These are phyloP conservation scores for Spinus olivaceus DNA, from an alignment of 2,797 vertebrate genomes.

Conservation along the genomic window DNA sequence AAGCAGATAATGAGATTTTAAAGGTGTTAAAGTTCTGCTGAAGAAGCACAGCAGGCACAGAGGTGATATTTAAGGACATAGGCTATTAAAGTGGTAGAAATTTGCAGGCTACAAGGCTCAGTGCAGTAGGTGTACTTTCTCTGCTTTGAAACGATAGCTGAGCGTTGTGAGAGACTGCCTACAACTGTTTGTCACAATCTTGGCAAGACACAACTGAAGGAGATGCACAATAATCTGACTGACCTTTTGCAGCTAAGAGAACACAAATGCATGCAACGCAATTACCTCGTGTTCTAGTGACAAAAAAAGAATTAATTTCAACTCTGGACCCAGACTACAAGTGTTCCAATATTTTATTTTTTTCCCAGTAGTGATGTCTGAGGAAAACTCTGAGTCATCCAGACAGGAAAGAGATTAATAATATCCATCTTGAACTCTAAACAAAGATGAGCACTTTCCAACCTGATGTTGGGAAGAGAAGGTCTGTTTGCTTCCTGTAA, in stretches of 20 bases:
- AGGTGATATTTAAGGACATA: background rate
- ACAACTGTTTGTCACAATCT: background rate
- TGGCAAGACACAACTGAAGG: background rate
- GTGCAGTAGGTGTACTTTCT: background rate
- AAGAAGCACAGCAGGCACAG: background rate
- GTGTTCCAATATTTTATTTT: background rate
- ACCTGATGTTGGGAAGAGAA: background rate
- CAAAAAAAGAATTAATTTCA: slow-evolving; percentile 20
- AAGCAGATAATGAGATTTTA: background rate
- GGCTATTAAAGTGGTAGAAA: background rate
- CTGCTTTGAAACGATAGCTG: background rate
- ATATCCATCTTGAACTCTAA: background rate
- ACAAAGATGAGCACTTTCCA: background rate
- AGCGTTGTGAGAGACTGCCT: background rate
- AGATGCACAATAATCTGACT: background rate
- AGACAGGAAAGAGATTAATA: background rate
- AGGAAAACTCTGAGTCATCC: slow-evolving; percentile 31
- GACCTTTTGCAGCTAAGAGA: slow-evolving; percentile 15
- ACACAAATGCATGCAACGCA: background rate
- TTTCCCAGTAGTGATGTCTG: background rate
- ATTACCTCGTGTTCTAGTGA: slow-evolving; percentile 1
- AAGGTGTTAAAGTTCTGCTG: background rate
- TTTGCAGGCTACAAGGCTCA: background rate
- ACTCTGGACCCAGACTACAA: background rate
- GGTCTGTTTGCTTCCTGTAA: background rate